Percentiles rank a stretch among this genome's conserved stretches.
These are phyloP conservation scores for Conus betulinus DNA, from an alignment of 1,140 invertebrate genomes.

Conservation along the genomic window DNA sequence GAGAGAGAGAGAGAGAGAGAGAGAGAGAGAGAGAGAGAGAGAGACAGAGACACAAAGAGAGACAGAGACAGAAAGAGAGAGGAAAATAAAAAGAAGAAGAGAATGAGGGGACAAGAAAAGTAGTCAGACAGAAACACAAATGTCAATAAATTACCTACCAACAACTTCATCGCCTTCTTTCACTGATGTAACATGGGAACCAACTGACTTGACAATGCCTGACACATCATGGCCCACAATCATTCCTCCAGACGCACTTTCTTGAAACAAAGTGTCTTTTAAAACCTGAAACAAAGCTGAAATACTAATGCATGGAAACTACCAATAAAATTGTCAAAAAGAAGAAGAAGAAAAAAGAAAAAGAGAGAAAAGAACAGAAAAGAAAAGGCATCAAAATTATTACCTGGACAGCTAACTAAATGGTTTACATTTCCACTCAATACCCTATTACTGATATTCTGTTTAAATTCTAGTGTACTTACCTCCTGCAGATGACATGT, in stretches of 20 bases:
- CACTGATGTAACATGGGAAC: conserved; percentile 73
- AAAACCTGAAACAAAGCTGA: not conserved
- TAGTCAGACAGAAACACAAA: not conserved
- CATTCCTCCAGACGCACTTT: conserved; percentile 57
- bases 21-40: too few relatives aligned
- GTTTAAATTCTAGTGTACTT: too few relatives aligned
- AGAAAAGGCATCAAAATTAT: too few relatives aligned
- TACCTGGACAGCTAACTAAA: too few relatives aligned
- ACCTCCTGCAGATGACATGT: too few relatives aligned
- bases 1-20: too few relatives aligned
- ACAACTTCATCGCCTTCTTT: conserved; percentile 76
- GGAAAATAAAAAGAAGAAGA: not conserved
- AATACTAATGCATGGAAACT: not conserved
- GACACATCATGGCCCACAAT: conserved; percentile 76
- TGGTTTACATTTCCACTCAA: too few relatives aligned
- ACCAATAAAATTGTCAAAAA: not conserved
- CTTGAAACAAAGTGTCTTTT: conserved; percentile 56
- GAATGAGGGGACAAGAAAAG: not conserved
- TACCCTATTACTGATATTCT: too few relatives aligned
- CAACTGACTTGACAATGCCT: conserved; percentile 74
- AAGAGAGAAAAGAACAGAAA: too few relatives aligned
- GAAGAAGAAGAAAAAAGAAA: too few relatives aligned
- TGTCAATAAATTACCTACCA: conserved; percentile 62
- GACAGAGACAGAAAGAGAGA: too few relatives aligned
- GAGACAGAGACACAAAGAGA: too few relatives aligned